Conservation (phyloP, 2,797 vertebrate genomes). For the Propithecus perrieri region DNA sequence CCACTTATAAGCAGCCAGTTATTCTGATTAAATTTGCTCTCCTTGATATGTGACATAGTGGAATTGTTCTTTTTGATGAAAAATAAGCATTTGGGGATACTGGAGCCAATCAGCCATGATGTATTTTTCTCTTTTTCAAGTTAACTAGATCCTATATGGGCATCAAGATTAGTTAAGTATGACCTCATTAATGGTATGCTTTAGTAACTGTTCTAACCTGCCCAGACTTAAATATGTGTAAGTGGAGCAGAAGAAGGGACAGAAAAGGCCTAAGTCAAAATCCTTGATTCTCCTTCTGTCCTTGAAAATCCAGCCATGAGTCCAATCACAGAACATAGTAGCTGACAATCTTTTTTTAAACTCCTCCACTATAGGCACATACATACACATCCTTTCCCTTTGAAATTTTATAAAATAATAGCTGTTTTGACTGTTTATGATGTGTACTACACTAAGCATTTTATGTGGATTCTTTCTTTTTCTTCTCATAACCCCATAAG, state of each 20-base stretch:
- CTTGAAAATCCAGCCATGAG: background rate
- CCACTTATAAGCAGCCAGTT: background rate
- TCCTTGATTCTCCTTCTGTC: background rate
- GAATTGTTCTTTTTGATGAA: slow-evolving; percentile 43
- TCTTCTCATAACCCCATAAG: background rate
- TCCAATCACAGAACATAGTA: background rate
- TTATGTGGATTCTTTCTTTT: slow-evolving; percentile 20
- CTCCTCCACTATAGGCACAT: background rate
- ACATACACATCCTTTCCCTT: background rate
- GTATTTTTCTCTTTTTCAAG: slow-evolving; percentile 13
- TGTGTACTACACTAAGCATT: background rate
- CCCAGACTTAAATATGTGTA: background rate
- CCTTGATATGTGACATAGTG: background rate
- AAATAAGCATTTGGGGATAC: background rate
- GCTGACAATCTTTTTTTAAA: background rate
- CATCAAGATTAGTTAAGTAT: background rate
- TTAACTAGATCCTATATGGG: background rate
- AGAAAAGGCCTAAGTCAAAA: background rate
- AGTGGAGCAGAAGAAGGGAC: background rate
- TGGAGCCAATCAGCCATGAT: background rate
- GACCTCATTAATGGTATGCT: background rate
- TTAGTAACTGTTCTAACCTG: background rate
- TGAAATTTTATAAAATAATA: slow-evolving; percentile 16
- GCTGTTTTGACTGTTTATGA: background rate
- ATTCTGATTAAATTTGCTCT: background rate